These are phyloP conservation scores for Geophilus truncorum DNA, from an alignment of 2,888 invertebrate species.

Conservation along the genomic window DNA sequence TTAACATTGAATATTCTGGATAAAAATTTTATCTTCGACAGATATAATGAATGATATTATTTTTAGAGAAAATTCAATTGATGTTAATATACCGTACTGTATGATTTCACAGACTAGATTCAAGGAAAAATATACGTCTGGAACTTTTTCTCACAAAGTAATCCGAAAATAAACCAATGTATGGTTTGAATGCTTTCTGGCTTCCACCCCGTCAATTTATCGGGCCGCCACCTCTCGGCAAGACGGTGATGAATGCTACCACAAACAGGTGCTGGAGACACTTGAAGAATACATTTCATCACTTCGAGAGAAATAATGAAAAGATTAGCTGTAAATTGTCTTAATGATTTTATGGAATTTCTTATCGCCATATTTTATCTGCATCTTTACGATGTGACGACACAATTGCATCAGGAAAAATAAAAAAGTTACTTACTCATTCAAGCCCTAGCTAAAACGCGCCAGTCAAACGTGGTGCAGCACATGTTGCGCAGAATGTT, in stretches of 20 bases:
- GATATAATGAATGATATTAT: too few species aligned
- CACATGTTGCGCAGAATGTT: conserved; percentile 20
- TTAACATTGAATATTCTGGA: too few species aligned
- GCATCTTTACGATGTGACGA: not conserved
- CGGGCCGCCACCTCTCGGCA: not conserved
- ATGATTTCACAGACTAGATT: too few species aligned
- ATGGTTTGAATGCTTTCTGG: too few species aligned
- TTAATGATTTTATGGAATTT: too few species aligned
- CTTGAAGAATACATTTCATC: not conserved
- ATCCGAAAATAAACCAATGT: too few species aligned
- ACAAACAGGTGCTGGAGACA: not conserved
- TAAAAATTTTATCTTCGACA: too few species aligned
- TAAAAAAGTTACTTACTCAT: not conserved
- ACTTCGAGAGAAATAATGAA: not conserved
- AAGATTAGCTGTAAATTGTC: too few species aligned
- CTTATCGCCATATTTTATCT: not conserved
- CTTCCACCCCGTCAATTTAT: not conserved
- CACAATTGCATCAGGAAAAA: not conserved
- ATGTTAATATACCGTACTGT: too few species aligned
- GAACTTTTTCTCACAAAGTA: too few species aligned
- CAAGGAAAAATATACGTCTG: too few species aligned
- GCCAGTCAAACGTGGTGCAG: not conserved
- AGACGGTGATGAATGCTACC: not conserved
- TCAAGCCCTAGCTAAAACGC: not conserved
- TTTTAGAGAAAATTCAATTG: too few species aligned